phyloP scores from a whole-genome alignment of 2,113 vertebrate species.

The Mystacornis crossleyi region DNA sequence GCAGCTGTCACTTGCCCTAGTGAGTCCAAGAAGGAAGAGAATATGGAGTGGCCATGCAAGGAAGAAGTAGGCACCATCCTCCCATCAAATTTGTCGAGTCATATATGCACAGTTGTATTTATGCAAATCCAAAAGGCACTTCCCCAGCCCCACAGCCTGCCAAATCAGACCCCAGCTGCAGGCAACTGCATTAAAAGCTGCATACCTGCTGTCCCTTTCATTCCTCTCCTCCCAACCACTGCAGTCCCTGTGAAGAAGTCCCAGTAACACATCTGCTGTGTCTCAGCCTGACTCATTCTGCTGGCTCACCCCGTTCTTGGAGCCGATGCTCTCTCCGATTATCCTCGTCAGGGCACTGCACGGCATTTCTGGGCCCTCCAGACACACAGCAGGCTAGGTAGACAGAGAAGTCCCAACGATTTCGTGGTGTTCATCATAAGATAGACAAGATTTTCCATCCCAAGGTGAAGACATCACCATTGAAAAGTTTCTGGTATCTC shows the following conservation, averaged over 20 bases:
- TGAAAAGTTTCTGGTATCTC: background rate
- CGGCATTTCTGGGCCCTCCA: slow-evolving; percentile 57
- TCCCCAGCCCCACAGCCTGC: slow-evolving; percentile 7
- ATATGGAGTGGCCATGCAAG: slow-evolving; percentile 29
- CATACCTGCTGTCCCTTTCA: slow-evolving; percentile 62
- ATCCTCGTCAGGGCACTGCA: slow-evolving; percentile 52
- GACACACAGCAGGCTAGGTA: slow-evolving; percentile 47
- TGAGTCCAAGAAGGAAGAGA: slow-evolving; percentile 2
- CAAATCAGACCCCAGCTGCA: slow-evolving; percentile 26
- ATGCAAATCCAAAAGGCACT: slow-evolving; percentile 12
- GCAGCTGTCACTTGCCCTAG: background rate
- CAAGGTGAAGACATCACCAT: background rate
- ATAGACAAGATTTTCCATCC: slow-evolving; percentile 40
- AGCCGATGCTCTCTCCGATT: slow-evolving; percentile 53
- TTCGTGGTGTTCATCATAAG: slow-evolving; percentile 17
- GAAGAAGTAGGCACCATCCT: slow-evolving; percentile 13
- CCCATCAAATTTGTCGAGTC: background rate
- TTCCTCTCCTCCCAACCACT: slow-evolving; percentile 60
- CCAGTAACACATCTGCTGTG: slow-evolving; percentile 40
- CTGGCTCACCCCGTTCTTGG: slow-evolving; percentile 56
- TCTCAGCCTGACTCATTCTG: slow-evolving; percentile 58
- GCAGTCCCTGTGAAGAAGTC: slow-evolving; percentile 54
- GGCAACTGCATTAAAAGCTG: slow-evolving; percentile 28
- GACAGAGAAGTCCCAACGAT: slow-evolving; percentile 47
- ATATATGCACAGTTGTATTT: background rate